Base-by-base conservation (phyloP, 2,113 vertebrate genomes). In the Triplophysa dalaica region DNA sequence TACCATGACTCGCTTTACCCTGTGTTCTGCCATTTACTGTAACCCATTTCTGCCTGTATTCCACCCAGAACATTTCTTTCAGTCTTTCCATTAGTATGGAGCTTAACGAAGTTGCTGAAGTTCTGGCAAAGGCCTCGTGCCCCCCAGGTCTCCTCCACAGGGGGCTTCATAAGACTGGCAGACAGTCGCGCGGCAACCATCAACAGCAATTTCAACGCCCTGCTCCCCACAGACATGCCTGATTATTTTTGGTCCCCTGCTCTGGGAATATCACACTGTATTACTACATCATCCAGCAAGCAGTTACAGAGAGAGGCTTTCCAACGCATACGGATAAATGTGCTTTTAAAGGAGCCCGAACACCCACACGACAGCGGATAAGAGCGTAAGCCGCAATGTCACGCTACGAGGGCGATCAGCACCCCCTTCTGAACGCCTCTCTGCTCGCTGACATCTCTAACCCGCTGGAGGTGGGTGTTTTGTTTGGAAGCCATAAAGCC, bases 161-260 rank as follows among this genome's bases (percentile, higher is more conserved):
- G 45, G 77, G 66, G 41, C 70, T 75, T 60, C 41, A 24, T 12
- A 33, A 73, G 58, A 22, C 29, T 77, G 74, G 43, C 78, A 80
- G 61, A 65, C 50, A 45, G 48, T 45, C 61, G 17, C 50, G 38
- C n/a, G 56, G n/a, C 48, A 21, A 72, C 58, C 69, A 29, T 26
- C 43, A 22, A 14, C 54, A 41, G 21, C 45, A 33, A 67, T 29
- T 70, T 78, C 81, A n/a, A n/a, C 38, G 50, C 50, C 41, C 3
- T 7, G 16, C 6, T 66, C 68, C 61, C 75, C 48, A 38, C 38
- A 77, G 81, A 66, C 75, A 73, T 61, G 68, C 61, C 26, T 65
- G 75, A 65, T 81, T 80, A 80, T 80, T 80, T 72, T 52, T 62
- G 70, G 82, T 78, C 73, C 43, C 52, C 54, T 78, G 43, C 82